Evolutionary conservation across 2,113 vertebrate genomes (phyloP).

Genomic region (Phaethornis superciliosus): DNA sequence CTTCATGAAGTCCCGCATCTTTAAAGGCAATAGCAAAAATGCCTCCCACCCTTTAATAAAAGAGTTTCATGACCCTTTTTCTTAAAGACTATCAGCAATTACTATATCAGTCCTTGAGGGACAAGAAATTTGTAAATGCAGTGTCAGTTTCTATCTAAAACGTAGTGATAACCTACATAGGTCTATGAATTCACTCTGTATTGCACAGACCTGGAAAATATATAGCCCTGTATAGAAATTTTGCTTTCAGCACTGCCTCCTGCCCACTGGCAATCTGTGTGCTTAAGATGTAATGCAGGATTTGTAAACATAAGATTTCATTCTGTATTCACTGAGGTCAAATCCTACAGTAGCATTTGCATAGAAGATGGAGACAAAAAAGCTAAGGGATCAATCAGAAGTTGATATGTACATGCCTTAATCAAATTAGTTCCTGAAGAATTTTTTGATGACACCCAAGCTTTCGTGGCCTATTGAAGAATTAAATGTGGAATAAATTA

Average conservation of each 20-base stretch:
- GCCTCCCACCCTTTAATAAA: neutral
- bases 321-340: neutral
- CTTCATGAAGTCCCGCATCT: neutral
- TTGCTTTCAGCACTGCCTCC: neutral
- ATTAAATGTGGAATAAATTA: too few species aligned
- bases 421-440: neutral
- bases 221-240: neutral
- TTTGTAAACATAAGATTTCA: neutral
- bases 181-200: neutral
- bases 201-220: neutral
- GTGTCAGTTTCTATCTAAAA: neutral
- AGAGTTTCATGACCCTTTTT: neutral
- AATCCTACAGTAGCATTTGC: neutral
- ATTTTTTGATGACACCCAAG: neutral
- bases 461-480: neutral
- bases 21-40: neutral
- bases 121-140: neutral
- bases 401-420: accelerated
- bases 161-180: neutral
- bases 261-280: neutral
- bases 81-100: neutral
- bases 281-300: neutral
- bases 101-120: neutral
- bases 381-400: neutral
- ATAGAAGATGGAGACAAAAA: neutral